Conservation (phyloP, 1,140 invertebrate genomes). For the Drosophila jambulina region DNA sequence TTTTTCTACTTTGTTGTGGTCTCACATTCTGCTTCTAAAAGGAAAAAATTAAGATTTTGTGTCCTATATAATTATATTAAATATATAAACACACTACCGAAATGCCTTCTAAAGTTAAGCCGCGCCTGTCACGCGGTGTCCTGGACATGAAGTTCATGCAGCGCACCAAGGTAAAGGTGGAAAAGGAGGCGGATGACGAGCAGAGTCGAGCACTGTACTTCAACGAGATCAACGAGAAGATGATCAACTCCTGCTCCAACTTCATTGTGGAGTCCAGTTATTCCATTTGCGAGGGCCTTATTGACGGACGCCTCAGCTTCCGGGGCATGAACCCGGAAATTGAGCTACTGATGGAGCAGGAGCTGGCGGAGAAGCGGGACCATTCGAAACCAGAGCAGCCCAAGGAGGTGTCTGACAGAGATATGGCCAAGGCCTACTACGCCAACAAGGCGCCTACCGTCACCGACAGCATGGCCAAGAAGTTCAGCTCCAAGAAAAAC, state of each 20-base stretch:
- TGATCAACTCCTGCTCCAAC: slow-evolving; percentile 87
- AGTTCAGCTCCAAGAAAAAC: slow-evolving; percentile 70
- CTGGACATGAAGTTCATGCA: slow-evolving; percentile 96
- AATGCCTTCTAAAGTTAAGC: slow-evolving; percentile 78
- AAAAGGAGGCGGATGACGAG: slow-evolving; percentile 91
- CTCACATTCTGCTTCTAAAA: slow-evolving; percentile 9
- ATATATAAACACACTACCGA: background rate
- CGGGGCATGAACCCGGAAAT: slow-evolving; percentile 95
- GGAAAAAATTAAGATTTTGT: background rate
- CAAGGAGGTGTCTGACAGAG: slow-evolving; percentile 89
- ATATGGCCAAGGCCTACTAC: slow-evolving; percentile 88
- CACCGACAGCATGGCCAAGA: slow-evolving; percentile 66
- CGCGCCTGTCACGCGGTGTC: slow-evolving; percentile 89
- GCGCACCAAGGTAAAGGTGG: slow-evolving; percentile 92
- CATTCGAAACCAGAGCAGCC: slow-evolving; percentile 79
- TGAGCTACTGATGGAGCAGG: slow-evolving; percentile 90
- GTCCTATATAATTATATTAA: background rate
- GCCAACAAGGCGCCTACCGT: slow-evolving; percentile 76
- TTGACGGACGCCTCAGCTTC: slow-evolving; percentile 93
- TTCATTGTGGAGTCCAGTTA: slow-evolving; percentile 92
- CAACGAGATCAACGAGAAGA: slow-evolving; percentile 88
- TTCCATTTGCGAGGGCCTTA: slow-evolving; percentile 90
- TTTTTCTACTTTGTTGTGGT: slow-evolving; percentile 64
- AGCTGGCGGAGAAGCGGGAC: slow-evolving; percentile 82
- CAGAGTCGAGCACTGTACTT: slow-evolving; percentile 88